Base-by-base conservation (phyloP, 2,113 vertebrate genomes). In the Ciconia stormi region DNA sequence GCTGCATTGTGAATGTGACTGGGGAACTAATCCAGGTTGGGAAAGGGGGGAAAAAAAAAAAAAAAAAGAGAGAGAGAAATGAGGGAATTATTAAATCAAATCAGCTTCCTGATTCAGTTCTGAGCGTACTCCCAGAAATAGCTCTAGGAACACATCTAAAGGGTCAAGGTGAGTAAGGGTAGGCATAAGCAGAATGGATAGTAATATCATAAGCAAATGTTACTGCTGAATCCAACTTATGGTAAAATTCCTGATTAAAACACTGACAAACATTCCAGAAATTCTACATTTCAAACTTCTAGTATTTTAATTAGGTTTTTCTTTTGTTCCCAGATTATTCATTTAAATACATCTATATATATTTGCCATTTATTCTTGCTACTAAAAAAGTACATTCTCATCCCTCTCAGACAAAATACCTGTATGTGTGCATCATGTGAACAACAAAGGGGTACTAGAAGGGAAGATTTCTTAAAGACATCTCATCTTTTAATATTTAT, bases 11-110 rank as follows among this genome's bases (percentile, higher is more conserved):
- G 69, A 78, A 61, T 78, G 78, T 91, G 81, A 82, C 90, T 77
- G 49, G 29, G 82, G 85, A 93, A 38, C 65, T 63, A 82, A 95
- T 55, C 65, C 82, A 85, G 32, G 32, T 9, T 55, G n/a, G 77
- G 38, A 69, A 76, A 1, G 2, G 34, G 7, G 10, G 11, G 4
- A 14, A 26, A 6, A 15, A 6, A 34, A 22, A 47, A 27, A 8
- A 12, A 36, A 20, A 29, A 47, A 32, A 17, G 0, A 42, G 22
- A 79, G 34, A 70, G 22, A 79, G 27, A 58, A 88, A 74, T 79
- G 47, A 91, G 50, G 26, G 72, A 90, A 90, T 50, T 52, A 93
- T 87, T 50, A 84, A 90, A 91, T 84, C 81, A 82, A 89, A 93
- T 90, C 55, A 82, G 58, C 65, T 93, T 82, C 72, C 40, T 87